Evolutionary conservation across 2,797 vertebrate species (phyloP), one percentile per base, ranked within the genome.

Genomic region (Cyclopterus lumpus): DNA sequence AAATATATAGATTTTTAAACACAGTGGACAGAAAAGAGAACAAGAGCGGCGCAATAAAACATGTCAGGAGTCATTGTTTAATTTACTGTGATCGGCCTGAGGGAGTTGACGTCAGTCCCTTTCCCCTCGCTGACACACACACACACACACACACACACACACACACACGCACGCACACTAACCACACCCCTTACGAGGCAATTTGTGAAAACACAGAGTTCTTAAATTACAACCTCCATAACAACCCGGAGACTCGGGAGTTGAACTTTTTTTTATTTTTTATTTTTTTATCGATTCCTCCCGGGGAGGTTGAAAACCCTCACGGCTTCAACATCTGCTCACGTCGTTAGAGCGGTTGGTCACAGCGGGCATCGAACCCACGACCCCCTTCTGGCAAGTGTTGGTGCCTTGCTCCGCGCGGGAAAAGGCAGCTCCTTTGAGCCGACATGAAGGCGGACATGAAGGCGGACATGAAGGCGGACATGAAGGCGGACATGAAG

Each of bases 101-200:
- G 79, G 70, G 65, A 77, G 80, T 0, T 82, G 75, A 82, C 71
- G 62, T 82, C 80, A 82, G 48, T 22, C n/a, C n/a, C 40, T 34
- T 57, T 66, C 75, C 73, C 66, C 60, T 70, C 40, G 30, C 54
- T 8, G 70, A 64, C 77, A 65, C 77, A 63, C 71, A 73, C 68
- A 73, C 71, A 75, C 67, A 73, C 72, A 42, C 60, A 55, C 70
- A 34, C 54, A 63, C 72, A 68, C 73, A 66, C 67, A 71, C 70
- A 74, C 75, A 73, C 59, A 68, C 73, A 46, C 57, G 61, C 57
- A 60, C 42, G 67, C 57, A 71, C 69, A 53, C 58, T 69, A 51
- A 63, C 64, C 73, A 80, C 78, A 82, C 72, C 67, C 68, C 73
- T 69, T 18, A 55, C 73, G 69, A 24, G 65, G 66, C 55, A 68